These are phyloP conservation scores for Tauraco hartlaubi DNA, from an alignment of 2,797 vertebrate genomes.

Conservation along the genomic window DNA sequence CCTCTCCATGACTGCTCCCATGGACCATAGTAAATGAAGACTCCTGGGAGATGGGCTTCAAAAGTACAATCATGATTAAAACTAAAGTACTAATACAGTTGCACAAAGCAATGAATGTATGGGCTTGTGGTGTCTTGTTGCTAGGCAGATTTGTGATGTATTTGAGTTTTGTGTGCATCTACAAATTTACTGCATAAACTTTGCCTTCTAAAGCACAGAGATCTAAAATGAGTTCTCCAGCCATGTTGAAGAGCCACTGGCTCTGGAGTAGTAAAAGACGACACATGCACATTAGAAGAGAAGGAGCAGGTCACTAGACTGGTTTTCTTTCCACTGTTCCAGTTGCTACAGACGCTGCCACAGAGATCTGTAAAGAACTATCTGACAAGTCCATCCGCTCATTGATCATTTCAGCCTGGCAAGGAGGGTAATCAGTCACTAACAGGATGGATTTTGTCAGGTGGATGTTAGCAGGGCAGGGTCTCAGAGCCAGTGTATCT, in stretches of 20 bases:
- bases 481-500: slow-evolving; percentile 16
- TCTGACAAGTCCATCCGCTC: slow-evolving; percentile 18
- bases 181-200: not conserved
- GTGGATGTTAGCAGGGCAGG: not conserved
- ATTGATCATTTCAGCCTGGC: slow-evolving; percentile 14
- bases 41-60: not conserved
- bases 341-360: not conserved
- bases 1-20: not conserved
- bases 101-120: not conserved
- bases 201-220: not conserved
- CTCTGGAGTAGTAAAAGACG: not conserved
- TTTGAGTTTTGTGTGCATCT: not conserved
- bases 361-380: slow-evolving; percentile 1
- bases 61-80: not conserved
- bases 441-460: slow-evolving; percentile 23
- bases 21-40: not conserved
- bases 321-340: not conserved
- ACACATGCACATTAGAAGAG: not conserved
- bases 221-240: not conserved
- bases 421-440: slow-evolving; percentile 2
- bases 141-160: not conserved
- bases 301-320: not conserved
- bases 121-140: not conserved
- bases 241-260: not conserved
- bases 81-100: not conserved